phyloP scores from a whole-genome alignment of 2,113 vertebrate genomes.

The Cyprinodon brontotheroides region DNA sequence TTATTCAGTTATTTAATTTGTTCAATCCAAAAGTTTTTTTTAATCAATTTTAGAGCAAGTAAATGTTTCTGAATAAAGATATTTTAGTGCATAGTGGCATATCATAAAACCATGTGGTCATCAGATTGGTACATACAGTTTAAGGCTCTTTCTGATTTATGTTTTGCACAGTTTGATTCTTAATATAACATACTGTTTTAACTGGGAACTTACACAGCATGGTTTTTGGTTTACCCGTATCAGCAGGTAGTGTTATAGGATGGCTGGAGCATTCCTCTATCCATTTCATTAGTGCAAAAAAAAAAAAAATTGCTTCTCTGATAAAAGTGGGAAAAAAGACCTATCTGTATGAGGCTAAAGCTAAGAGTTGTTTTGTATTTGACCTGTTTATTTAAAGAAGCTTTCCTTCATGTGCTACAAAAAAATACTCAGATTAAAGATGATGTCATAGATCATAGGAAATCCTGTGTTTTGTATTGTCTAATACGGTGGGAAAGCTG shows the following conservation, averaged over 20 bases:
- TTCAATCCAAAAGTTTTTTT: not conserved
- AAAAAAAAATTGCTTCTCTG: not conserved
- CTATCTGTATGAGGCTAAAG: not conserved
- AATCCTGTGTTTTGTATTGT: not conserved
- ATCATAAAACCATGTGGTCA: constrained; percentile 39
- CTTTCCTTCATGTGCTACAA: not conserved
- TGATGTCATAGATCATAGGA: not conserved
- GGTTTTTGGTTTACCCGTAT: not conserved
- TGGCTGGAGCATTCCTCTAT: not conserved
- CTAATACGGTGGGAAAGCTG: not conserved
- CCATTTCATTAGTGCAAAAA: not conserved
- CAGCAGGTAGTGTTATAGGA: not conserved
- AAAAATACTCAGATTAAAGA: not conserved
- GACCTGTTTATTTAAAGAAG: not conserved
- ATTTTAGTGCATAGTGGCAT: constrained; percentile 10
- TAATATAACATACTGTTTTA: not conserved
- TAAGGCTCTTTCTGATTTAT: not conserved
- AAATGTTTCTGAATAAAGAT: not conserved
- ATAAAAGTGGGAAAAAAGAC: not conserved
- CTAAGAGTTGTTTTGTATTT: not conserved
- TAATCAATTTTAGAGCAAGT: not conserved
- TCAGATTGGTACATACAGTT: constrained; percentile 5
- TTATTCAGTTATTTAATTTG: not conserved
- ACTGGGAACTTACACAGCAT: not conserved
- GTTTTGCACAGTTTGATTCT: not conserved